Base-by-base conservation (phyloP, 2,113 vertebrate species). In the Hyperoodon ampullatus region DNA sequence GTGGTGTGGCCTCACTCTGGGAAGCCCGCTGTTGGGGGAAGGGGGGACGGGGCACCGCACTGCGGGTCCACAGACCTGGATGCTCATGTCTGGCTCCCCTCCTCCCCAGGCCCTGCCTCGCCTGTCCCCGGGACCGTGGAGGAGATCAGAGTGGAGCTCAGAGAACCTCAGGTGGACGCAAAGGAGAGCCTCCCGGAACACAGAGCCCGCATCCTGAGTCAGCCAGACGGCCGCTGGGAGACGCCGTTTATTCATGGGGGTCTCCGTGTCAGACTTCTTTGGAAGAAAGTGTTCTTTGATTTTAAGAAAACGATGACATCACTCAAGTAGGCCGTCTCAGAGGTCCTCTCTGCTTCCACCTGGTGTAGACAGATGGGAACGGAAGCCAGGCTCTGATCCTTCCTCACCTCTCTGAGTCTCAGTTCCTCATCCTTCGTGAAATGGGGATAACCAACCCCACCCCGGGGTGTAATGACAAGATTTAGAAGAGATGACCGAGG, bases 181-280 rank as follows among this genome's bases (percentile, higher is more conserved):
- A 0, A 74, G 26, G 13, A 50, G 5, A 26, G 92, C 55, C 30
- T 12, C 35, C 35, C 0, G 4, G 35, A 3, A 44, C 16, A 1
- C 0, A 10, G 23, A n/a, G 26, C 24, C 24, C 26, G 39, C 30
- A 4, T 21, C 28, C 60, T 50, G 24, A 58, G 11, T 66, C 8
- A 0, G 58, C 47, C 26, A 23, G 66, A 42, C 0, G 0, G 55
- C 44, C 1, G 0, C 70, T 14, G 15, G 1, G 9, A 33, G 5
- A 2, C 5, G 0, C 1, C 15, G 30, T 74, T 28, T 35, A 14
- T 58, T 28, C 19, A 2, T 1, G 5, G 14, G 42, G 11, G 50
- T 16, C 65, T 78, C 72, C 35, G 23, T 0, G 0, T 44, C 19
- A 78, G 44, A 21, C n/a, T 53, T 50, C 61, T 68, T 66, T 23